Percentiles rank a stretch among this genome's conserved stretches.
These are phyloP conservation scores for Geotrupes spiniger DNA, from an alignment of 2,888 invertebrate species.

Conservation along the genomic window DNA sequence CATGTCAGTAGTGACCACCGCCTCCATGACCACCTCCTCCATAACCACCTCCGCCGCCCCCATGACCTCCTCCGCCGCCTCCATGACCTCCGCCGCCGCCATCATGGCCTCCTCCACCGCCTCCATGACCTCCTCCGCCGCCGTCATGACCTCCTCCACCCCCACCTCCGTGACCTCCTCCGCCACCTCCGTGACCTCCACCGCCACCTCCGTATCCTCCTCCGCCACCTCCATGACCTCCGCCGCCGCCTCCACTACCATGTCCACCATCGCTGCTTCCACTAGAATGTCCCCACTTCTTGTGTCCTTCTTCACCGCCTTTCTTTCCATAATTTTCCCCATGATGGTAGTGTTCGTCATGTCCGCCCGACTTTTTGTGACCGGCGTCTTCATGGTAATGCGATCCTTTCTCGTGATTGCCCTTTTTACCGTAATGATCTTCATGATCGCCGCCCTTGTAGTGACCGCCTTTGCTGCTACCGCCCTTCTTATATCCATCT, in stretches of 20 bases:
- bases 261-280: slow-evolving; percentile 8
- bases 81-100: slow-evolving; percentile 57
- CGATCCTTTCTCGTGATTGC: slow-evolving; percentile 75
- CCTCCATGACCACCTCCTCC: slow-evolving; percentile 66
- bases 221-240: slow-evolving; percentile 20
- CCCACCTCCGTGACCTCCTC: slow-evolving; percentile 10
- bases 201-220: slow-evolving; percentile 16
- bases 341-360: slow-evolving; percentile 73
- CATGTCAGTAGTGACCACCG: slow-evolving; percentile 52
- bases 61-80: slow-evolving; percentile 57
- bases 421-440: slow-evolving; percentile 77
- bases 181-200: slow-evolving; percentile 9
- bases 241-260: slow-evolving; percentile 13
- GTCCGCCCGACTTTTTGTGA: slow-evolving; percentile 74
- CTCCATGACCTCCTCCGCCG: slow-evolving; percentile 3
- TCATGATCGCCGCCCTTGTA: slow-evolving; percentile 74
- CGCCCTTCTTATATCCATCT: slow-evolving; percentile 79
- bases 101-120: slow-evolving; percentile 4
- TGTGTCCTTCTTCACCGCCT: slow-evolving; percentile 74
- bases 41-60: slow-evolving; percentile 65
- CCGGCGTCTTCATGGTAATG: slow-evolving; percentile 78
- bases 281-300: slow-evolving; percentile 65
- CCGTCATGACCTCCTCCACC: slow-evolving; percentile 10
- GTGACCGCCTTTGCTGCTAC: slow-evolving; percentile 77
- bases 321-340: slow-evolving; percentile 75